Evolutionary conservation across 2,113 vertebrate species (phyloP).

Genomic region (Periophthalmodon schlosseri): DNA sequence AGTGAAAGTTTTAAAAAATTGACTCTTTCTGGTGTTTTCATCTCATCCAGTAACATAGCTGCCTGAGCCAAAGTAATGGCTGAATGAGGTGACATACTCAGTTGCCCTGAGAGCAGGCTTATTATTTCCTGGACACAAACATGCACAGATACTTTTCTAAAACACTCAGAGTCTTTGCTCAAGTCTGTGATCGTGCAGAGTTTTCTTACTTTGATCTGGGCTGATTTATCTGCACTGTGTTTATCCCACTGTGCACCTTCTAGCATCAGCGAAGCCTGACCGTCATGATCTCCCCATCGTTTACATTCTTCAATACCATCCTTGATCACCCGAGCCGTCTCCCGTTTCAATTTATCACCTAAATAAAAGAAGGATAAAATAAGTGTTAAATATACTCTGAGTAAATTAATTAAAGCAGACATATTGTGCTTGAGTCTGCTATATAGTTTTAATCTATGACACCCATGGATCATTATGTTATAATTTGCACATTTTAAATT

Average conservation of each 20-base stretch:
- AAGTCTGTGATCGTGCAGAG: not conserved
- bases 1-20: constrained; percentile 62
- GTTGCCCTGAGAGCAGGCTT: constrained; percentile 61
- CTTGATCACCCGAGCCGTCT: constrained; percentile 74
- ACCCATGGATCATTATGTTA: too few species aligned
- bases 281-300: constrained; percentile 80
- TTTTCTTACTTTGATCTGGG: not conserved
- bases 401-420: too few species aligned
- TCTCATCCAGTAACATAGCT: constrained; percentile 64
- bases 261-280: constrained; percentile 83
- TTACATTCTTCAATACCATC: constrained; percentile 83
- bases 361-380: constrained; percentile 4
- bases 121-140: constrained; percentile 65
- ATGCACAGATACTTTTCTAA: not conserved
- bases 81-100: constrained; percentile 56
- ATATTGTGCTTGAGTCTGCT: too few species aligned
- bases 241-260: constrained; percentile 81
- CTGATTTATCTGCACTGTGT: constrained; percentile 58
- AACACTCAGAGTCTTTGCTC: not conserved
- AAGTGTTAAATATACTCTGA: not conserved
- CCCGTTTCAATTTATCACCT: constrained; percentile 74
- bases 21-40: constrained; percentile 47
- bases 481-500: too few species aligned
- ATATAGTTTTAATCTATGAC: too few species aligned
- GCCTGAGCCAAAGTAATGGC: constrained; percentile 62